phyloP scores from a whole-genome alignment of 2,113 vertebrate species.

The Coryphaenoides rupestris region DNA sequence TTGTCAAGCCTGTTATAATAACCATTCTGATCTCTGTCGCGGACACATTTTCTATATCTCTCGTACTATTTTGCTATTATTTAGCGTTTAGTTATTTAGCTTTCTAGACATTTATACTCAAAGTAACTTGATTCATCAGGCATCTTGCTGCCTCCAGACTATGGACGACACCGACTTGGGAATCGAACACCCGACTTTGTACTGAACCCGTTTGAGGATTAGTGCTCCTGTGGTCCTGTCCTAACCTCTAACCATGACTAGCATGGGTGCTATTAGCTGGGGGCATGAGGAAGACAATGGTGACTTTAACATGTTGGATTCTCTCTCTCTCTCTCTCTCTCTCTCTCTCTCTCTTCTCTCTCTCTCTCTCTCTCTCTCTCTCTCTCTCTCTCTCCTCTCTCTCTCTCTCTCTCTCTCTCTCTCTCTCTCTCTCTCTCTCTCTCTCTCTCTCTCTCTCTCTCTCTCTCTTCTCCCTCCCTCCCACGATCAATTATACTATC shows the following conservation, averaged over 20 bases:
- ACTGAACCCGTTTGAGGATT: constrained; percentile 39
- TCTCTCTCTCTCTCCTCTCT: too few species aligned
- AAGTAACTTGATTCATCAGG: constrained; percentile 1
- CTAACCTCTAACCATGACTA: constrained; percentile 25
- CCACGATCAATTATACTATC: too few species aligned
- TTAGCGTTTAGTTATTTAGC: too few species aligned
- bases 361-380: too few species aligned
- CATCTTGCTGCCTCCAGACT: too few species aligned
- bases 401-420: too few species aligned
- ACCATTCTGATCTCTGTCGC: constrained; percentile 49
- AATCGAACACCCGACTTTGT: constrained; percentile 31
- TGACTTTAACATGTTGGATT: constrained; percentile 5
- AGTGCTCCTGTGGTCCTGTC: constrained; percentile 36
- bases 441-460: too few species aligned
- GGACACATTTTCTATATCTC: background rate
- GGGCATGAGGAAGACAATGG: too few species aligned
- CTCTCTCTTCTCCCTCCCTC: too few species aligned
- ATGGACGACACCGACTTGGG: constrained; percentile 1
- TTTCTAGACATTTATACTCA: too few species aligned
- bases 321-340: constrained; percentile 18
- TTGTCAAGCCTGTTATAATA: constrained; percentile 56
- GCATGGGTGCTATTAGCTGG: background rate
- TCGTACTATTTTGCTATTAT: background rate
- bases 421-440: too few species aligned
- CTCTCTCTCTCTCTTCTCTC: constrained; percentile 1